Evolutionary conservation across 2,888 invertebrate species (phyloP), one percentile per base, ranked within the genome.

Genomic region (Amorpha juglandis): DNA sequence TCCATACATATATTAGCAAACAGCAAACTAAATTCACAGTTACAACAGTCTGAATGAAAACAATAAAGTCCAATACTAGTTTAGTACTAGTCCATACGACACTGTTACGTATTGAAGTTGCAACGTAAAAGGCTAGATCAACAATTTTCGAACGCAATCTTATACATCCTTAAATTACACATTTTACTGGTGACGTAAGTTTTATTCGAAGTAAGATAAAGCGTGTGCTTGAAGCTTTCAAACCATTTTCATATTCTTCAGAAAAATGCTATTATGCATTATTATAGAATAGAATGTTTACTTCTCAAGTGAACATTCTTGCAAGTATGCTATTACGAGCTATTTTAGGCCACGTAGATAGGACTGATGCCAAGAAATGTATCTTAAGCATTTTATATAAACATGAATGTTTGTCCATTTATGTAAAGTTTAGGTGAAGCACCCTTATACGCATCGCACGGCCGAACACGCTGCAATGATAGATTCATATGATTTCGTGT

Each of bases 171-270:
- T 42, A 58, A 42, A 58, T 19, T 42, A 42, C 42, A 58, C 35
- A 58, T 42, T 58, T 58, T 58, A 58, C 19, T 58, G 55, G n/a
- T 38, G 55, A 58, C 55, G 55, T 58, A 58, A 58, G 55, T 58
- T 33, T 38, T 35, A 58, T 38, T 58, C 38, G 55, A 58, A 58
- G 38, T 38, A 38, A 58, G 55, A 58, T 58, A 58, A 38, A 58
- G 55, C 38, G 16, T 33, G 33, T 38, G 38, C 38, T 58, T 16
- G 16, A 11, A 58, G 38, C 55, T n/a, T 42, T 42, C 38, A 16
- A 21, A 38, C 11, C 55, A 38, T 11, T 6, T 38, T 16, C 38
- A 38, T 58, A 58, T 58, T 16, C 38, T 58, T 38, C 55, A 58
- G 55, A 38, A 16, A 55, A 58, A 58, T 38, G 55, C 19, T 58